phyloP scores from a whole-genome alignment of 2,888 invertebrate genomes.

The Drosophila mettleri region DNA sequence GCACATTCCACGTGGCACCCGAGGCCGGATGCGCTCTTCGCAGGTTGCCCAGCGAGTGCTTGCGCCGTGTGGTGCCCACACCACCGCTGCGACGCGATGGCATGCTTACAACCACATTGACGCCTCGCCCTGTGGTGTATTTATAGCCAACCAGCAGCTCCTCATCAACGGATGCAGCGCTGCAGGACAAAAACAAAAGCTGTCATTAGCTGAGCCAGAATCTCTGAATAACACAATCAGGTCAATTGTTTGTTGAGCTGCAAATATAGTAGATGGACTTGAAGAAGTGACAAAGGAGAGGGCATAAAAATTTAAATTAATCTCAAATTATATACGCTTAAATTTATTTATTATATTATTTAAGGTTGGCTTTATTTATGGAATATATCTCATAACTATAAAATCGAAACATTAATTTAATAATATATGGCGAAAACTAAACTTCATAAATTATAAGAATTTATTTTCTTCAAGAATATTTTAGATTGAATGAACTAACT shows the following conservation, averaged over 20 bases:
- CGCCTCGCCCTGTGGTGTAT: slow-evolving; percentile 8
- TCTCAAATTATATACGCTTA: not conserved
- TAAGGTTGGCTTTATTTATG: no score
- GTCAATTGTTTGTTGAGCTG: slow-evolving; percentile 5
- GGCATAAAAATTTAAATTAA: not conserved
- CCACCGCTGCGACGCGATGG: slow-evolving; percentile 81
- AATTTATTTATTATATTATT: no score
- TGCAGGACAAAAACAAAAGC: slow-evolving; percentile 29
- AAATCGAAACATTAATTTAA: no score
- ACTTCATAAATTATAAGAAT: no score
- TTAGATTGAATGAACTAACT: no score
- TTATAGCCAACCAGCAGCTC: slow-evolving; percentile 20
- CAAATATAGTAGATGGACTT: not conserved
- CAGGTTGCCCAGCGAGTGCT: slow-evolving; percentile 86
- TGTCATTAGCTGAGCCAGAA: slow-evolving; percentile 17
- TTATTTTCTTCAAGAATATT: no score
- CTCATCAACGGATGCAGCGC: slow-evolving; percentile 36
- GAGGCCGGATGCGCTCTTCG: slow-evolving; percentile 91
- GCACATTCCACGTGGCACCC: slow-evolving; percentile 94
- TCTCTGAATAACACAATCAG: slow-evolving; percentile 19
- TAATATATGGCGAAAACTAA: no score
- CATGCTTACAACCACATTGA: slow-evolving; percentile 65
- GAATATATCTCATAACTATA: no score
- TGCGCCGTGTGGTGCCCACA: slow-evolving; percentile 82
- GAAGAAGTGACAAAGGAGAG: not conserved